Percentiles rank a stretch among this genome's conserved stretches.
Conservation (phyloP, 2,113 vertebrate genomes). For the Narcine bancroftii region DNA sequence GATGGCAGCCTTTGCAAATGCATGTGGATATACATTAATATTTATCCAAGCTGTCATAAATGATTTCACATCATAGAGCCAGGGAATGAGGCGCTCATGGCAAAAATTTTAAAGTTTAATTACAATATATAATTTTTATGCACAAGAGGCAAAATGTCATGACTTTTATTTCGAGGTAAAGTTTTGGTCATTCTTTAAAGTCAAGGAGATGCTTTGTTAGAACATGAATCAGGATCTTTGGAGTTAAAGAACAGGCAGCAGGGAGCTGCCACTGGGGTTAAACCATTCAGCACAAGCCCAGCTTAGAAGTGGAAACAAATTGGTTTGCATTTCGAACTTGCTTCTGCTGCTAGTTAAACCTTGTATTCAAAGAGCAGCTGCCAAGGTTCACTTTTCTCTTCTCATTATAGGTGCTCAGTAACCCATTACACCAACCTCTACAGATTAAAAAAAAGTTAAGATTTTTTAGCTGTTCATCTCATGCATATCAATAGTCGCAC, state of each 20-base stretch:
- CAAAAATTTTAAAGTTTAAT: constrained; percentile 97
- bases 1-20: constrained; percentile 86
- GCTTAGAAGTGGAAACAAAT: constrained; percentile 38
- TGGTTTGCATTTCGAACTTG: constrained; percentile 38
- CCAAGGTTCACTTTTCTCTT: constrained; percentile 34
- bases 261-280: constrained; percentile 46
- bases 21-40: constrained; percentile 93
- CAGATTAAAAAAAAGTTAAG: neutral
- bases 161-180: constrained; percentile 84
- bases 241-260: constrained; percentile 39
- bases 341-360: constrained; percentile 37
- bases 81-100: constrained; percentile 83
- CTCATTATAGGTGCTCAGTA: constrained; percentile 34
- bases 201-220: constrained; percentile 51
- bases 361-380: constrained; percentile 37
- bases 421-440: constrained; percentile 19
- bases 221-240: constrained; percentile 40
- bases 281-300: constrained; percentile 34
- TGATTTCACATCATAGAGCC: constrained; percentile 91
- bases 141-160: constrained; percentile 84
- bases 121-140: constrained; percentile 97
- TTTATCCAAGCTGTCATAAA: constrained; percentile 97
- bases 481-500: neutral
- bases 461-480: constrained; percentile 33
- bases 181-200: constrained; percentile 75